These are phyloP conservation scores for Orthosia incerta DNA, from an alignment of 2,888 invertebrate species.

Conservation along the genomic window DNA sequence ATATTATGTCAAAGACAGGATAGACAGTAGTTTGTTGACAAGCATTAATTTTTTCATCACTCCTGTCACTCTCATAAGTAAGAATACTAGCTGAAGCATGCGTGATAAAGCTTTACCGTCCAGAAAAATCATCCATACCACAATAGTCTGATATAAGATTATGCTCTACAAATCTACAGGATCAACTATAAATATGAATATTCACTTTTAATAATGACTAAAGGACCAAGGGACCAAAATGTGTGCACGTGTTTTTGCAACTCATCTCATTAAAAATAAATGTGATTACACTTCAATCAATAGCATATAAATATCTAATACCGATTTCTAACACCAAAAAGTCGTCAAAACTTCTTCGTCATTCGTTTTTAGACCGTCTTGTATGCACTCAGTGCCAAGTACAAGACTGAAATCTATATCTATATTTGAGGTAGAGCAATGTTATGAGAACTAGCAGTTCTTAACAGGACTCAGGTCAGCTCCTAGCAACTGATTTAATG, in stretches of 20 bases:
- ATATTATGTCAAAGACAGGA: too few relatives aligned
- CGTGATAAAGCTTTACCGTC: neutral
- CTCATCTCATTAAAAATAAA: neutral
- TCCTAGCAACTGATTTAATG: constrained; percentile 82
- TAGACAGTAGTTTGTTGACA: too few relatives aligned
- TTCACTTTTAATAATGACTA: too few relatives aligned
- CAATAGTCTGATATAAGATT: neutral
- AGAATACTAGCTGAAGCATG: neutral
- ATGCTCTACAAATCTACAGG: too few relatives aligned
- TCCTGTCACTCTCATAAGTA: too few relatives aligned
- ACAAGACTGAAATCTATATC: constrained; percentile 65
- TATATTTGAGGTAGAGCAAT: too few relatives aligned
- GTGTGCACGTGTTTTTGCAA: neutral
- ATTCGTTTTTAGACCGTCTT: constrained; percentile 75
- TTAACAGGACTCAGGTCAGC: constrained; percentile 78
- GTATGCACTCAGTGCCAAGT: constrained; percentile 86
- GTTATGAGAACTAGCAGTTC: too few relatives aligned
- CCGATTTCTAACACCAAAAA: constrained; percentile 69
- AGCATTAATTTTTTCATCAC: too few relatives aligned
- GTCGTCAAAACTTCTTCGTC: constrained; percentile 86
- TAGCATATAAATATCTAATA: neutral
- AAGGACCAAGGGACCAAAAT: neutral
- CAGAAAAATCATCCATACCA: too few relatives aligned
- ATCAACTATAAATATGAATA: too few relatives aligned
- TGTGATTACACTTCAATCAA: neutral